phyloP scores from a whole-genome alignment of 2,888 invertebrate species.

The Melipona bicolor region DNA sequence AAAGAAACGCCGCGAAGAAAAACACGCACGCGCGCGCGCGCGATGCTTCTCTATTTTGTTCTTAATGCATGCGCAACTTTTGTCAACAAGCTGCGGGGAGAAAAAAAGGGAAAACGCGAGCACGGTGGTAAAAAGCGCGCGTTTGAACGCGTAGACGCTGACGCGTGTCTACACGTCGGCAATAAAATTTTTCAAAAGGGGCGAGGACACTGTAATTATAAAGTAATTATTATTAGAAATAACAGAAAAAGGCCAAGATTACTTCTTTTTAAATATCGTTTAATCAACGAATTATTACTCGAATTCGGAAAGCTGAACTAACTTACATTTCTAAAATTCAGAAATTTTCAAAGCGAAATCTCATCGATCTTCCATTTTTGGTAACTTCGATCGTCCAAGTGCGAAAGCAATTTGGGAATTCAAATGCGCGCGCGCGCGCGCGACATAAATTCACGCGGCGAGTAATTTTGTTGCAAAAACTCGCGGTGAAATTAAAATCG shows the following conservation, averaged over 20 bases:
- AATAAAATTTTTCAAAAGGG: neutral
- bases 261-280: too few relatives aligned
- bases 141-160: neutral
- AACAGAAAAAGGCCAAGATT: too few relatives aligned
- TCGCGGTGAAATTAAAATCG: neutral
- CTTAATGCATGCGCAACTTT: neutral
- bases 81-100: neutral
- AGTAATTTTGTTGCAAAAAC: neutral
- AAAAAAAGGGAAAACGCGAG: neutral
- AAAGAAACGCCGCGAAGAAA: slow-evolving; percentile 17
- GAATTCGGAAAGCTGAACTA: neutral
- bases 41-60: neutral
- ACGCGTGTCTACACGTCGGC: too few relatives aligned
- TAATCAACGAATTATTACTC: too few relatives aligned
- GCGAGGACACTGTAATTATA: too few relatives aligned
- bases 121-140: neutral
- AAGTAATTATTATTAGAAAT: too few relatives aligned
- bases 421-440: neutral
- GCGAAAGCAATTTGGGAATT: neutral
- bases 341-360: neutral
- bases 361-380: neutral
- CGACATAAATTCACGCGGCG: neutral
- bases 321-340: neutral
- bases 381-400: neutral
- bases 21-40: neutral